Evolutionary conservation across 2,797 vertebrate species (phyloP).

Genomic region (Sebastes trivittatus): DNA sequence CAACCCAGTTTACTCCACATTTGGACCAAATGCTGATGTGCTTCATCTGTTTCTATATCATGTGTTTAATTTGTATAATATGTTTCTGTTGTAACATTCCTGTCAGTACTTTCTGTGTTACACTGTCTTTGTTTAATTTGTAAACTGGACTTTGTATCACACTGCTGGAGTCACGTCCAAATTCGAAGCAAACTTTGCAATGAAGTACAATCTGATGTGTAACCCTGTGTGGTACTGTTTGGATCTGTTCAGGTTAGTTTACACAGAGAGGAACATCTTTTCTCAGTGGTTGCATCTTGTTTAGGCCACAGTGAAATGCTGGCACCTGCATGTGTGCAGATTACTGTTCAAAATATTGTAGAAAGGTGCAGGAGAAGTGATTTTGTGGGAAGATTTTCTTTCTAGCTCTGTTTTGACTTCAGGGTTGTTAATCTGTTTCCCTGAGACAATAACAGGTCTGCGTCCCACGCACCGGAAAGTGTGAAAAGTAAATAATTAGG

Average conservation of each 20-base stretch:
- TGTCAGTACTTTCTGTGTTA: neutral
- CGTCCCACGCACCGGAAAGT: neutral
- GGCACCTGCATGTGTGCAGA: neutral
- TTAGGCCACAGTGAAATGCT: neutral
- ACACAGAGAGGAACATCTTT: neutral
- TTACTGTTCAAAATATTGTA: neutral
- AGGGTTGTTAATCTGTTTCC: neutral
- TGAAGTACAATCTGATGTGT: neutral
- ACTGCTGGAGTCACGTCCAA: neutral
- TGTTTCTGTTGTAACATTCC: neutral
- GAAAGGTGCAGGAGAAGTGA: neutral
- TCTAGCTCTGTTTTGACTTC: conserved; percentile 8
- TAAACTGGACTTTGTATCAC: neutral
- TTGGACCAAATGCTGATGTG: neutral
- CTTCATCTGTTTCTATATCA: neutral
- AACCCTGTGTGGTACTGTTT: neutral
- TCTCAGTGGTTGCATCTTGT: neutral
- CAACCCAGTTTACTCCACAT: neutral
- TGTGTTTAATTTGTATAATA: no score
- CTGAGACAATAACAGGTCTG: neutral
- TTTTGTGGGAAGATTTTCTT: neutral
- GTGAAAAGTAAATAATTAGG: neutral
- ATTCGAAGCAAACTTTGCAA: neutral
- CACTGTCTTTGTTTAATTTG: neutral
- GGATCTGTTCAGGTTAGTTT: neutral